Conservation (phyloP, 2,888 invertebrate species). For the Smittia sp. region DNA sequence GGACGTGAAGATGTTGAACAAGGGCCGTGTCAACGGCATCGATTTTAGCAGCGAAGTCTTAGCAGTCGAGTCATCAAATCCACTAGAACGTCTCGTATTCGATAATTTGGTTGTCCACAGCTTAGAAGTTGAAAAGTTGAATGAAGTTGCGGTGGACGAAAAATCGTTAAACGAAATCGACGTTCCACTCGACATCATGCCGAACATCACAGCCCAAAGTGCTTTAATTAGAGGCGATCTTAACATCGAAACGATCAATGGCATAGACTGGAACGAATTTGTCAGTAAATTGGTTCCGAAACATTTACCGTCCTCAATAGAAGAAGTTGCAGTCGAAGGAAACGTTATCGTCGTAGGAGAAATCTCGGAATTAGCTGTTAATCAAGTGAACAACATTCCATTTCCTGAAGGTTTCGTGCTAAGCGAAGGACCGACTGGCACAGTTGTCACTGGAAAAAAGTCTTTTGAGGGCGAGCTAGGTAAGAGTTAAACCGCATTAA, state of each 20-base stretch:
- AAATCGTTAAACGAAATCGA: constrained; percentile 21
- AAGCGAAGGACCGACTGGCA: constrained; percentile 47
- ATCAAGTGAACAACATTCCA: constrained; percentile 54
- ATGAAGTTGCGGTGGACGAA: constrained; percentile 15
- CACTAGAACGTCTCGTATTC: constrained; percentile 26
- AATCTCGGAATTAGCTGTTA: constrained; percentile 48
- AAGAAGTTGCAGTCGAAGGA: constrained; percentile 53
- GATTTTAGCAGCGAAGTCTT: constrained; percentile 26
- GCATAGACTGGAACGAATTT: constrained; percentile 53
- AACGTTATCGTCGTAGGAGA: constrained; percentile 54
- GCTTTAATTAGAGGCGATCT: constrained; percentile 47
- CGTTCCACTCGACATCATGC: constrained; percentile 41
- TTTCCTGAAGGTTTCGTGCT: constrained; percentile 58
- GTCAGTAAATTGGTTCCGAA: constrained; percentile 54
- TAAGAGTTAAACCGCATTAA: constrained; percentile 43
- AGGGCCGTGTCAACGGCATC: constrained; percentile 21
- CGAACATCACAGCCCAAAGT: not conserved
- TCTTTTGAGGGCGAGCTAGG: constrained; percentile 52
- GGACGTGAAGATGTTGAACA: not conserved
- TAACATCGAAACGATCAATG: constrained; percentile 53
- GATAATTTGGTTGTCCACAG: constrained; percentile 42
- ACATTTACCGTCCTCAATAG: constrained; percentile 51
- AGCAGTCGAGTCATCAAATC: not conserved
- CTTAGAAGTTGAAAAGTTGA: constrained; percentile 41
- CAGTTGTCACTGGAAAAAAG: constrained; percentile 55